A percentile compares a stretch with the other conserved stretches of the same genome.
phyloP scores from a whole-genome alignment of 2,888 invertebrate genomes.

The Lasiommata megera region DNA sequence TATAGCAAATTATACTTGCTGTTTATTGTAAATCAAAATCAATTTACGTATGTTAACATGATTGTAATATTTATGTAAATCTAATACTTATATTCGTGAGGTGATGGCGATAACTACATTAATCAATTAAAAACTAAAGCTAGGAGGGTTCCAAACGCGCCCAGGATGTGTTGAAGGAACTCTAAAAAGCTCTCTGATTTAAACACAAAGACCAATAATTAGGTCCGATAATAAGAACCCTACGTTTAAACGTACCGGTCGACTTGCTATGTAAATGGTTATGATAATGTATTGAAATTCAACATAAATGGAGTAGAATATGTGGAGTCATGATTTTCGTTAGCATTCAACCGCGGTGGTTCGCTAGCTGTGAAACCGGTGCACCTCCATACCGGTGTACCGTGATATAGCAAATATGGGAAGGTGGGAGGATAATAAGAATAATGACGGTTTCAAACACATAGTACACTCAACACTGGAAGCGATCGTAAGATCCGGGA shows the following conservation, averaged over 20 bases:
- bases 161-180: too few species aligned
- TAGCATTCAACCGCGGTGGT: slow-evolving; percentile 54
- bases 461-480: not conserved
- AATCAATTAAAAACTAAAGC: too few species aligned
- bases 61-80: too few species aligned
- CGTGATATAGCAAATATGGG: slow-evolving; percentile 62
- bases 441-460: not conserved
- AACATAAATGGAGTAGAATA: slow-evolving; percentile 72
- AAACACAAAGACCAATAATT: slow-evolving; percentile 78
- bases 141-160: too few species aligned
- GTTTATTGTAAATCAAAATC: too few species aligned
- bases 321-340: slow-evolving; percentile 67
- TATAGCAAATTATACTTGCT: too few species aligned
- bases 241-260: slow-evolving; percentile 58
- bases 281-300: slow-evolving; percentile 70
- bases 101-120: too few species aligned
- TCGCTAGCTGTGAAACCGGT: slow-evolving; percentile 52
- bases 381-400: slow-evolving; percentile 47
- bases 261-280: slow-evolving; percentile 71
- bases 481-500: not conserved
- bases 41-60: too few species aligned
- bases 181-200: slow-evolving; percentile 51
- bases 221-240: slow-evolving; percentile 68
- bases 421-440: not conserved
- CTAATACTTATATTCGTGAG: too few species aligned